These are phyloP conservation scores for Drosophila elegans DNA, from an alignment of 1,140 invertebrate genomes.

Conservation along the genomic window DNA sequence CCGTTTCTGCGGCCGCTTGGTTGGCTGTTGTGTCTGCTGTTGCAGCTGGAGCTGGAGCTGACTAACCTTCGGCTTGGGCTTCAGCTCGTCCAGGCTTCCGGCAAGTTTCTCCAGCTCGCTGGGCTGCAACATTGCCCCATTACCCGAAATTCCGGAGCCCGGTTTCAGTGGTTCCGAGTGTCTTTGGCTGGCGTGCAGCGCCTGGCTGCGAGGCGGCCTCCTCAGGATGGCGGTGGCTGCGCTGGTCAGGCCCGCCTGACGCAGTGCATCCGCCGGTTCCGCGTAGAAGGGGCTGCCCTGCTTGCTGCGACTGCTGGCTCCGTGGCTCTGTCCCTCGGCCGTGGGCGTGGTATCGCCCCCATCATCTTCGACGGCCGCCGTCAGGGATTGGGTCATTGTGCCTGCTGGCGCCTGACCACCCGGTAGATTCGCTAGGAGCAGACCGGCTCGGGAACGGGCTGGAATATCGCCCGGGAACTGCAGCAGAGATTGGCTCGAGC, in stretches of 20 bases:
- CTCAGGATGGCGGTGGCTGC: slow-evolving; percentile 84
- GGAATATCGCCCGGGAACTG: slow-evolving; percentile 71
- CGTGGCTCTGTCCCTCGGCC: slow-evolving; percentile 61
- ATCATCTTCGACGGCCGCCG: slow-evolving; percentile 36
- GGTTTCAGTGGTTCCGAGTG: slow-evolving; percentile 87
- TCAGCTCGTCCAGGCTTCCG: slow-evolving; percentile 80
- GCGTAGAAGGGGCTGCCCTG: slow-evolving; percentile 95
- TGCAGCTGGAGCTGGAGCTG: slow-evolving; percentile 37
- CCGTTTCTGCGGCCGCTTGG: slow-evolving; percentile 75
- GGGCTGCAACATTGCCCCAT: slow-evolving; percentile 54
- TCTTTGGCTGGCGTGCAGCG: slow-evolving; percentile 85
- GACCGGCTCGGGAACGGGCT: slow-evolving; percentile 70
- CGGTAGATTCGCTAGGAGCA: slow-evolving; percentile 62
- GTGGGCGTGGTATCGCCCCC: slow-evolving; percentile 74
- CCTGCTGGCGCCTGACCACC: not conserved
- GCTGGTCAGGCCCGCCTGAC: slow-evolving; percentile 84
- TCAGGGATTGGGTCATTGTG: slow-evolving; percentile 64
- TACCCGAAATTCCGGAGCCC: slow-evolving; percentile 40
- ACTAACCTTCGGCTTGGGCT: slow-evolving; percentile 72
- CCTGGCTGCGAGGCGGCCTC: slow-evolving; percentile 70
- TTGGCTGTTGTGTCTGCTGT: slow-evolving; percentile 39
- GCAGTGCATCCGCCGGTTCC: slow-evolving; percentile 94
- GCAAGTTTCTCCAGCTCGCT: slow-evolving; percentile 78
- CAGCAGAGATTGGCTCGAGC: slow-evolving; percentile 66
- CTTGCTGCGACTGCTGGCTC: slow-evolving; percentile 65